Conservation (phyloP, 1,140 invertebrate genomes). For the Eumaeus atala region DNA sequence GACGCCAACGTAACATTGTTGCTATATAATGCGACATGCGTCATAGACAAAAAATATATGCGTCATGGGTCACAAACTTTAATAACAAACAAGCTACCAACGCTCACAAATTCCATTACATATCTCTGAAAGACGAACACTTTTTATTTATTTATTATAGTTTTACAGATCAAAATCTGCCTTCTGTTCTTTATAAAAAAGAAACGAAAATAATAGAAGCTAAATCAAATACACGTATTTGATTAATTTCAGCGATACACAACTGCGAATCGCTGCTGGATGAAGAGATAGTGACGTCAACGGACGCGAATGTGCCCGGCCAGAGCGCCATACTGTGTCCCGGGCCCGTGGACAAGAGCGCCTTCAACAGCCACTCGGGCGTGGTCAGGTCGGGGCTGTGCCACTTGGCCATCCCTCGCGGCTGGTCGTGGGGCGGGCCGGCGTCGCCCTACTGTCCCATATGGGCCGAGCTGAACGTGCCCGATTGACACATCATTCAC, state of each 20-base stretch:
- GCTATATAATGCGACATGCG: too few relatives aligned
- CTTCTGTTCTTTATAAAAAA: too few relatives aligned
- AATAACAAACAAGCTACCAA: too few relatives aligned
- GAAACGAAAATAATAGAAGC: too few relatives aligned
- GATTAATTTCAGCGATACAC: slow-evolving; percentile 39
- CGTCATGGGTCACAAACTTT: too few relatives aligned
- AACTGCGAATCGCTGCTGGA: slow-evolving; percentile 49
- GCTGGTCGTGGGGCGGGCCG: slow-evolving; percentile 87
- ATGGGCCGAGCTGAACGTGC: slow-evolving; percentile 76
- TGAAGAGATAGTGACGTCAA: slow-evolving; percentile 43
- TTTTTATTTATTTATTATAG: too few relatives aligned
- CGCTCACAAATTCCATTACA: too few relatives aligned
- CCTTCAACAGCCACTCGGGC: slow-evolving; percentile 74
- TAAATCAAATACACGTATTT: background rate
- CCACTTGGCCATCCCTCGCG: slow-evolving; percentile 86
- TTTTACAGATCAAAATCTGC: too few relatives aligned
- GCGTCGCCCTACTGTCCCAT: slow-evolving; percentile 83
- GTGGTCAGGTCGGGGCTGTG: slow-evolving; percentile 80
- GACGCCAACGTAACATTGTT: too few relatives aligned
- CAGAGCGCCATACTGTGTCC: slow-evolving; percentile 46
- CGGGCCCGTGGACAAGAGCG: slow-evolving; percentile 34
- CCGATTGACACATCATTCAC: slow-evolving; percentile 48
- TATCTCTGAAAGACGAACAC: too few relatives aligned
- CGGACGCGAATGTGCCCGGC: slow-evolving; percentile 40
- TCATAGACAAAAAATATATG: too few relatives aligned